Conservation (phyloP, 2,797 vertebrate species). For the Streptopelia turtur region DNA sequence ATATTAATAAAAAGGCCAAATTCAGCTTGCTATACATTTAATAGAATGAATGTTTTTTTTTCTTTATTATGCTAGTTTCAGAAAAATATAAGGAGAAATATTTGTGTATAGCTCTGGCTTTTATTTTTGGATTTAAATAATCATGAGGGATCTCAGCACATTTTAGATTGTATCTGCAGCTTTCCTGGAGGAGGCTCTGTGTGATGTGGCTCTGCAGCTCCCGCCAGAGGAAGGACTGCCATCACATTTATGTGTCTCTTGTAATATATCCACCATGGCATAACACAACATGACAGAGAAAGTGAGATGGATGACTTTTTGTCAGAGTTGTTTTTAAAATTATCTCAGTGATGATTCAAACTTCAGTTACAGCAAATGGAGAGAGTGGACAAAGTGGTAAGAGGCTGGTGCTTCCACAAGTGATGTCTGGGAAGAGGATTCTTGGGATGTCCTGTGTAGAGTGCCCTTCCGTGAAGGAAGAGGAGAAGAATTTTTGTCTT, state of each 20-base stretch:
- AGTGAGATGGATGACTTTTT: neutral
- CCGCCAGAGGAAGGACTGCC: slow-evolving; percentile 5
- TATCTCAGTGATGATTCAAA: neutral
- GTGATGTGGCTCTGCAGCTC: neutral
- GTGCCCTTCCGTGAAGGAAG: neutral
- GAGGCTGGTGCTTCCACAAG: neutral
- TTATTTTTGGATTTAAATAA: slow-evolving; percentile 27
- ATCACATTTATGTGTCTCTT: neutral
- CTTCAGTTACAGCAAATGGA: neutral
- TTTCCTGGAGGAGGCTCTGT: neutral
- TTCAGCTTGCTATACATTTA: neutral
- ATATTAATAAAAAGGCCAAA: neutral
- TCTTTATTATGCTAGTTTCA: neutral
- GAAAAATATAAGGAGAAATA: neutral
- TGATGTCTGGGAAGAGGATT: neutral
- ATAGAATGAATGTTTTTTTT: neutral
- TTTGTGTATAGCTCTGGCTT: neutral
- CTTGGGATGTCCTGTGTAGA: neutral
- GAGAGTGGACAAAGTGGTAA: neutral
- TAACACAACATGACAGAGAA: neutral
- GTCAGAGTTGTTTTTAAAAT: neutral
- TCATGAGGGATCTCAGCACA: neutral
- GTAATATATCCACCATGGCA: neutral
- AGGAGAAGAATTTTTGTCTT: neutral
- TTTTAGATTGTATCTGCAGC: slow-evolving; percentile 20